phyloP scores from a whole-genome alignment of 2,888 invertebrate species.

The Nymphalis polychloros region DNA sequence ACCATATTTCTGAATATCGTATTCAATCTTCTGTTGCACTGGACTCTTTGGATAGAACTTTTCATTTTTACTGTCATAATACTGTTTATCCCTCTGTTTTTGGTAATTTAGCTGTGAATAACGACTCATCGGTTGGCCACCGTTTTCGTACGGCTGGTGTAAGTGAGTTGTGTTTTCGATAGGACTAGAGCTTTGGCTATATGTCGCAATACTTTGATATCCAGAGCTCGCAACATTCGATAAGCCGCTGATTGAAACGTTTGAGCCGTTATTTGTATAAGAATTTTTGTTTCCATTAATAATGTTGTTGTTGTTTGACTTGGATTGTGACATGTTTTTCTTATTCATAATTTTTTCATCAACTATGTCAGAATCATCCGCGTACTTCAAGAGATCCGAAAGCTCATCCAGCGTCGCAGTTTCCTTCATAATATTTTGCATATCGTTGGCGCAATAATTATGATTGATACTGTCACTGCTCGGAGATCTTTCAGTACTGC shows the following conservation, averaged over 20 bases:
- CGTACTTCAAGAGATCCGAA: slow-evolving; percentile 86
- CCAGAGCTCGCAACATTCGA: slow-evolving; percentile 91
- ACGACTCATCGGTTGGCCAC: slow-evolving; percentile 74
- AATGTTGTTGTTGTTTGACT: slow-evolving; percentile 67
- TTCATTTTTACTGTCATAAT: slow-evolving; percentile 75
- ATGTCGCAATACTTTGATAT: slow-evolving; percentile 93
- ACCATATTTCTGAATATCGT: slow-evolving; percentile 76
- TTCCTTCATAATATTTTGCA: slow-evolving; percentile 75
- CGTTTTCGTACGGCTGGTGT: slow-evolving; percentile 72
- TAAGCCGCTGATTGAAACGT: slow-evolving; percentile 89
- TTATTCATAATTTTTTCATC: slow-evolving; percentile 78
- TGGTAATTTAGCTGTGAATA: slow-evolving; percentile 78
- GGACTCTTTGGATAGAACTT: slow-evolving; percentile 79
- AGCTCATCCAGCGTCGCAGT: slow-evolving; percentile 86
- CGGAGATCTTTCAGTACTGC: slow-evolving; percentile 69
- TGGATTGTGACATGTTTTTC: slow-evolving; percentile 70
- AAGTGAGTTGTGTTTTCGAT: slow-evolving; percentile 84
- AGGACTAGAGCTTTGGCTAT: slow-evolving; percentile 93
- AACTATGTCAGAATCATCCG: slow-evolving; percentile 86
- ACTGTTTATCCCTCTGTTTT: slow-evolving; percentile 78
- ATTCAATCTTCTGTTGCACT: slow-evolving; percentile 78
- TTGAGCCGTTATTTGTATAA: slow-evolving; percentile 86
- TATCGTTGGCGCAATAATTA: slow-evolving; percentile 70
- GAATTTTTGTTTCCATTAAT: slow-evolving; percentile 71
- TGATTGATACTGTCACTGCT: slow-evolving; percentile 75